These are phyloP conservation scores for Drosophila testacea DNA, from an alignment of 2,888 invertebrate genomes.

Conservation along the genomic window DNA sequence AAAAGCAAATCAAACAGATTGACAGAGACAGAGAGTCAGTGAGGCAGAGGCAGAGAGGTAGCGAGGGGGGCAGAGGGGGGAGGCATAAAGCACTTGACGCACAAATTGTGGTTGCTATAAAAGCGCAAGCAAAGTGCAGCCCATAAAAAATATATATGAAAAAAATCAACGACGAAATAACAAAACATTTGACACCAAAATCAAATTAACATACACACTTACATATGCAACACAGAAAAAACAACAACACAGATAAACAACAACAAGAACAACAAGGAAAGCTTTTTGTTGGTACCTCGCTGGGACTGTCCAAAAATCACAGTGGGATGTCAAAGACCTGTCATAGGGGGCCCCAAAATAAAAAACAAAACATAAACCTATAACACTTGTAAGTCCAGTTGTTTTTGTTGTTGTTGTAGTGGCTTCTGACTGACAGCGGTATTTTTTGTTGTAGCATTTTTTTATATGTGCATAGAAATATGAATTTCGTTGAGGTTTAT, in stretches of 20 bases:
- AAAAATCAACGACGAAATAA: constrained; percentile 28
- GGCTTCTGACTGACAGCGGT: constrained; percentile 30
- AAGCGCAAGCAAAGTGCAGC: constrained; percentile 71
- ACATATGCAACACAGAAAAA: constrained; percentile 39
- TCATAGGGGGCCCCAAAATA: constrained; percentile 39
- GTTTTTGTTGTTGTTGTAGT: constrained; percentile 21
- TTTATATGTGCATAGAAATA: constrained; percentile 37
- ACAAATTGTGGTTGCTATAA: constrained; percentile 45
- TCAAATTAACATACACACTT: constrained; percentile 77
- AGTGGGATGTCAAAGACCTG: constrained; percentile 69
- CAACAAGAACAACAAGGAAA: constrained; percentile 17
- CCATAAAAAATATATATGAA: constrained; percentile 53
- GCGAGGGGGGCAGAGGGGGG: background rate
- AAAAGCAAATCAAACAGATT: constrained; percentile 69
- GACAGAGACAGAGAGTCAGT: constrained; percentile 45
- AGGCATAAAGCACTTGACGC: constrained; percentile 39
- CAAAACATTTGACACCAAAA: constrained; percentile 77
- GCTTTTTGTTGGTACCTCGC: constrained; percentile 32
- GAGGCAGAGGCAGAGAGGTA: background rate
- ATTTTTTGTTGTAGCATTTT: constrained; percentile 16
- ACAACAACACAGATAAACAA: constrained; percentile 10
- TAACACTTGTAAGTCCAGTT: constrained; percentile 58
- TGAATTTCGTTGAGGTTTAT: constrained; percentile 37
- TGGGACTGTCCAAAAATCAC: constrained; percentile 62
- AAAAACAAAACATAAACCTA: constrained; percentile 29